Evolutionary conservation across 2,113 vertebrate genomes (phyloP).

Genomic region (Mustela nigripes): DNA sequence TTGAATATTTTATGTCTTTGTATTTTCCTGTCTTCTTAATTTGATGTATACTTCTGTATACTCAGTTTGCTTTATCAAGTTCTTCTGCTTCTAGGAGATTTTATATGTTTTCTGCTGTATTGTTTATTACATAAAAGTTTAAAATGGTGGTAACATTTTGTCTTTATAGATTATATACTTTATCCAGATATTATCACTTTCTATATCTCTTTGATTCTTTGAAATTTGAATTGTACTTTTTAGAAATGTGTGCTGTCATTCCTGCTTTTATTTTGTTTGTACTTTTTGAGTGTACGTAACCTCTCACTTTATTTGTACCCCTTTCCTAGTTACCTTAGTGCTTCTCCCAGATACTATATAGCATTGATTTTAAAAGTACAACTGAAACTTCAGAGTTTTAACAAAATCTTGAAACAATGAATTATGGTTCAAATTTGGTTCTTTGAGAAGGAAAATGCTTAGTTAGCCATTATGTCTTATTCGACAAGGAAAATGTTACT

Average conservation of each 20-base stretch:
- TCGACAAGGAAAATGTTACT: not conserved
- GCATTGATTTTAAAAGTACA: not conserved
- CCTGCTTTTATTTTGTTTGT: not conserved
- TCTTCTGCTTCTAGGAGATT: not conserved
- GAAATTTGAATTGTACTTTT: constrained; percentile 1
- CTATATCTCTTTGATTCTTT: not conserved
- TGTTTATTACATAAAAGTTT: not conserved
- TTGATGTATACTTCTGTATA: not conserved
- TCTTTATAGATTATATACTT: not conserved
- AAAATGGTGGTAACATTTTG: not conserved
- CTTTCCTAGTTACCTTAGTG: not conserved
- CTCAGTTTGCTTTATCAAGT: not conserved
- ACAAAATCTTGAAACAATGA: not conserved
- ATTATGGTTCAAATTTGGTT: not conserved
- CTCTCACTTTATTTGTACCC: not conserved
- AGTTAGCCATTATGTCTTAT: not conserved
- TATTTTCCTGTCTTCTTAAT: not conserved
- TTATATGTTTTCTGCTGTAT: not conserved
- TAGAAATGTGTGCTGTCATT: not conserved
- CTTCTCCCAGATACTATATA: not conserved
- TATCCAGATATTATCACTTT: not conserved
- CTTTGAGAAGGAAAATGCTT: not conserved
- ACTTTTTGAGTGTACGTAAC: not conserved
- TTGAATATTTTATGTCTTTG: not conserved
- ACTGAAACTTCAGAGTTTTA: not conserved